Evolutionary conservation across 2,888 invertebrate genomes (phyloP).

Genomic region (Heterodera filipjevi): DNA sequence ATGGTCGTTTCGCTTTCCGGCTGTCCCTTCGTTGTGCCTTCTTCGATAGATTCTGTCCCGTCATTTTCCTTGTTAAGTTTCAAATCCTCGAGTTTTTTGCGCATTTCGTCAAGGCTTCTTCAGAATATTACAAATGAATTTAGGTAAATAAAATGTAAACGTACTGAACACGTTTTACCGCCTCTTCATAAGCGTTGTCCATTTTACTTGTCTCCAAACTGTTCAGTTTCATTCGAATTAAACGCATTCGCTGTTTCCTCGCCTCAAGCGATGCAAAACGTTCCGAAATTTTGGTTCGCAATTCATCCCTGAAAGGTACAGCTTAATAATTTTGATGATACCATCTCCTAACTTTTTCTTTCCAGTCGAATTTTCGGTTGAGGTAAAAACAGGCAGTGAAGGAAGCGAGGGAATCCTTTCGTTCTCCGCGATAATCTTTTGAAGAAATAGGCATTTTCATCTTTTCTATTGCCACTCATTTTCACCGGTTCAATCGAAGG

Average conservation of each 20-base stretch:
- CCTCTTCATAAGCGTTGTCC: slow-evolving; percentile 39
- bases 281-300: slow-evolving; percentile 51
- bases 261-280: slow-evolving; percentile 54
- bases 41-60: neutral
- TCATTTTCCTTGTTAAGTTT: slow-evolving; percentile 9
- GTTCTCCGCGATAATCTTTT: slow-evolving; percentile 20
- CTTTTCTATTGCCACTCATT: neutral
- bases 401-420: slow-evolving; percentile 30
- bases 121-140: neutral
- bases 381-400: neutral
- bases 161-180: slow-evolving; percentile 39
- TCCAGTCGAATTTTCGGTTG: slow-evolving; percentile 1
- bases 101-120: slow-evolving; percentile 32
- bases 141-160: neutral
- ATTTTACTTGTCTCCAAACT: slow-evolving; percentile 32
- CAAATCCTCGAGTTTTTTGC: slow-evolving; percentile 32
- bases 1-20: neutral
- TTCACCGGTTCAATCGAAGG: neutral
- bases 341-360: neutral
- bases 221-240: slow-evolving; percentile 46
- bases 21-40: neutral
- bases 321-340: too few relatives aligned
- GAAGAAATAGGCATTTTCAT: too few relatives aligned
- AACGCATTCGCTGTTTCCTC: slow-evolving; percentile 49
- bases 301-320: slow-evolving; percentile 38